A percentile compares a stretch with the other conserved stretches of the same genome.
phyloP scores from a whole-genome alignment of 2,113 vertebrate species.

The Megatriorchis doriae region DNA sequence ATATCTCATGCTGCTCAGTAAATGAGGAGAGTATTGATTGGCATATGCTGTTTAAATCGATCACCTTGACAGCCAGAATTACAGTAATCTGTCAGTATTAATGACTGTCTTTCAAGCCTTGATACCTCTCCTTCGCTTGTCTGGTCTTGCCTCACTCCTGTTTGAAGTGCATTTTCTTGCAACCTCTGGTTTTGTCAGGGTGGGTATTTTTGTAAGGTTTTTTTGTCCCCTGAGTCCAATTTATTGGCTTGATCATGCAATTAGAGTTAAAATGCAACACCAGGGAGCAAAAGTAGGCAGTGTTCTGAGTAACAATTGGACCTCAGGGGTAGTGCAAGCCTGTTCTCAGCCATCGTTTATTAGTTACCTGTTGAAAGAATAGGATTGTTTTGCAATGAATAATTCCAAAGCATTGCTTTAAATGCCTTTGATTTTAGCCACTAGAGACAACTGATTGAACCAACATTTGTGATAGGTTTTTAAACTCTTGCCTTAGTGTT shows the following conservation, averaged over 20 bases:
- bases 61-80: slow-evolving; percentile 97
- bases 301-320: slow-evolving; percentile 59
- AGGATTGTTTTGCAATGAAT: slow-evolving; percentile 60
- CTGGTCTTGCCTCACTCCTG: slow-evolving; percentile 68
- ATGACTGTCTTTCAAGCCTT: slow-evolving; percentile 85
- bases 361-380: slow-evolving; percentile 73
- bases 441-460: slow-evolving; percentile 35
- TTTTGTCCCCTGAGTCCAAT: slow-evolving; percentile 68
- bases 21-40: slow-evolving; percentile 94
- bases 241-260: slow-evolving; percentile 76
- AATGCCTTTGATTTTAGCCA: slow-evolving; percentile 66
- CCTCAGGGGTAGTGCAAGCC: slow-evolving; percentile 52
- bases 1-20: slow-evolving; percentile 77
- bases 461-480: slow-evolving; percentile 30
- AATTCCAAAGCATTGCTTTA: slow-evolving; percentile 70
- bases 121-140: slow-evolving; percentile 78
- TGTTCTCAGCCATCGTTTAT: slow-evolving; percentile 66
- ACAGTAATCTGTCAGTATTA: slow-evolving; percentile 99
- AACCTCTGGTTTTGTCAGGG: slow-evolving; percentile 69
- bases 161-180: slow-evolving; percentile 77
- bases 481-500: slow-evolving; percentile 35
- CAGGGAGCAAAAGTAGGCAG: slow-evolving; percentile 58
- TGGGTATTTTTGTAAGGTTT: slow-evolving; percentile 56
- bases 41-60: slow-evolving; percentile 92
- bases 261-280: slow-evolving; percentile 71